Base-by-base conservation (phyloP, 2,888 invertebrate genomes). In the Augochlorella aurata region DNA sequence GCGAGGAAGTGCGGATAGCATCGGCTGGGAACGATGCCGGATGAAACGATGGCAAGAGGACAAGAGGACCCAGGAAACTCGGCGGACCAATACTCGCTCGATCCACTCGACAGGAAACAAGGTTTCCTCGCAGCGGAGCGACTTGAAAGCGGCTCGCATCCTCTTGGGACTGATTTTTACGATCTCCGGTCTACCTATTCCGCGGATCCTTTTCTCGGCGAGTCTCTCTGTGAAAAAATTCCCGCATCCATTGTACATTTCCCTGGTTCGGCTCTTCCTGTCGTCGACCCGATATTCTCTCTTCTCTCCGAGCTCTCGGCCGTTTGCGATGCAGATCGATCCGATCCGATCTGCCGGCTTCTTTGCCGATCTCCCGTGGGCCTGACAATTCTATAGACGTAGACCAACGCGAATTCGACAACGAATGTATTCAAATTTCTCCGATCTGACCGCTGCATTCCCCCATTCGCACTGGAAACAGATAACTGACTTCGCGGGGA, bases 161-260 rank as follows among this genome's bases (percentile, higher is more conserved):
- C 66, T 47, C 21, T 12, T 44, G 47, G 47, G 49, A 63, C 47
- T 45, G 44, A 74, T 50, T 50, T 14, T 38, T 12, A 24, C 50
- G n/a, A 54, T 52, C 21, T 54, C 47, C n/a, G 12, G 38, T 29
- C 29, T 61, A 58, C n/a, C 61, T 18, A 29, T 61, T 29, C 29
- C 61, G 29, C n/a, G 45, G 12, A 45, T 47, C 29, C 14, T 58
- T 14, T 44, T 52, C 14, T n/a, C 50, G 9, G 49, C 18, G 49
- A 24, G n/a, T 52, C 16, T 54, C 74, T 47, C 29, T 29, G 29
- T 18, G 29, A 71, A 79, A 58, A 24, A 50, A 77, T 61, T 67
- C 67, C 29, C 66, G 63, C n/a, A 38, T 72, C 5, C 67, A n/a
- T 50, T 72, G 61, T 38, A 77, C 58, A 67, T 18, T 45, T 50